Evolutionary conservation across 1,140 invertebrate genomes (phyloP), one percentile per base, ranked within the genome.

Genomic region (Drosophila nebulosa): DNA sequence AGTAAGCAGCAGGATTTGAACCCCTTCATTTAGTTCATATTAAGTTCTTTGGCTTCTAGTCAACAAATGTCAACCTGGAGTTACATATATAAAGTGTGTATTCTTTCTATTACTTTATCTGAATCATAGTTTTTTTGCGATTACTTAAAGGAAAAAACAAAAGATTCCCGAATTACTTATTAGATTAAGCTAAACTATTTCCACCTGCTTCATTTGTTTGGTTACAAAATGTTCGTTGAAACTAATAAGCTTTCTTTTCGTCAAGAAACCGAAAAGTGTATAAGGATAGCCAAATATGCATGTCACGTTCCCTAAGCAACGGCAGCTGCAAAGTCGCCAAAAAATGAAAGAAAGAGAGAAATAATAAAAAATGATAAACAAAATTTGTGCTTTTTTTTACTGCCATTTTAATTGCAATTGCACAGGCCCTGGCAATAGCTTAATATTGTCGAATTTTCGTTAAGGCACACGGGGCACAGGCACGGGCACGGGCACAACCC

Each of bases 371-470:
- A 78, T 66, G 57, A 65, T 69, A 77, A 74, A 70, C 64, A 68
- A 74, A 75, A 85, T 61, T 73, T 84, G 78, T 69, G 53, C 27
- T 52, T 85, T 53, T 53, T 68, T 53, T 68, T 71, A 66, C 52
- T 53, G 74, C 59, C 71, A 57, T 78, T 85, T 86, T 85, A 86
- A 85, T 86, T 85, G 81, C 81, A 68, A 59, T 63, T 64, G 76
- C 64, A 53, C n/a, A 32, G 46, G 52, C 32, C 65, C 59, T 73
- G 73, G 59, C 57, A 78, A 80, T 88, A 67, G 83, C 83, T 77
- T 83, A 88, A 88, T 88, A 86, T 86, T 88, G 78, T 81, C 78
- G 78, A 86, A 88, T 88, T 83, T 86, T 68, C 68, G 69, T 83
- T 65, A 67, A 64, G 69, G 36, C 76, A 67, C 61, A 46, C 70